A percentile compares a stretch with the other conserved stretches of the same genome.
Conservation (phyloP, 2,797 vertebrate genomes). For the Arctocebus calabarensis region DNA sequence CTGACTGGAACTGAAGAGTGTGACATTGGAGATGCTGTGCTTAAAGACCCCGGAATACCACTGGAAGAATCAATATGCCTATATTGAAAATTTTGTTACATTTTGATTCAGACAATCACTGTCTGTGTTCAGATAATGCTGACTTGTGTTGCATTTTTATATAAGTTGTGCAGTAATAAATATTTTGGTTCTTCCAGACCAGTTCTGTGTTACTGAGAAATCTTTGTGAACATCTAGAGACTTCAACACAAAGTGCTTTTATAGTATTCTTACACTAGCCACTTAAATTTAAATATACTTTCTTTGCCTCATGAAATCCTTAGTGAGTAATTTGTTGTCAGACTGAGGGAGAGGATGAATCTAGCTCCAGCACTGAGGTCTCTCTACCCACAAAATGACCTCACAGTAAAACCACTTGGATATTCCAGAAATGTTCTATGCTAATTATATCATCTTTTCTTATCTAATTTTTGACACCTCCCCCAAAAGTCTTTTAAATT, state of each 20-base stretch:
- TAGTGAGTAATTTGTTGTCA: neutral
- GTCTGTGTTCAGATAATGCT: neutral
- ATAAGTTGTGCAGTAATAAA: conserved; percentile 27
- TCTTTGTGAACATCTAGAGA: neutral
- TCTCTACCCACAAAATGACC: neutral
- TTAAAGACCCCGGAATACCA: neutral
- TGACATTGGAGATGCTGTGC: neutral
- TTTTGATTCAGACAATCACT: neutral
- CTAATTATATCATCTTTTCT: neutral
- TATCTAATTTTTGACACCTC: neutral
- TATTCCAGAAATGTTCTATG: neutral
- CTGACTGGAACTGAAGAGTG: neutral
- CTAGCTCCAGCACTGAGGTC: neutral
- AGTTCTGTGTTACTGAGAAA: conserved; percentile 15
- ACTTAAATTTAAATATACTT: neutral
- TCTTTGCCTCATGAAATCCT: neutral
- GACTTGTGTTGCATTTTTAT: neutral
- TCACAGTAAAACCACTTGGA: neutral
- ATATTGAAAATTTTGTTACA: neutral
- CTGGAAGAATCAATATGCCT: neutral
- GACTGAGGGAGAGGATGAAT: neutral
- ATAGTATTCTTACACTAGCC: neutral
- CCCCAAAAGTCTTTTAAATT: neutral
- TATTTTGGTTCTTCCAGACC: neutral
- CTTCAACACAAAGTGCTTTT: neutral